Base-by-base conservation (phyloP, 2,888 invertebrate genomes). In the Caenorhabditis becei region DNA sequence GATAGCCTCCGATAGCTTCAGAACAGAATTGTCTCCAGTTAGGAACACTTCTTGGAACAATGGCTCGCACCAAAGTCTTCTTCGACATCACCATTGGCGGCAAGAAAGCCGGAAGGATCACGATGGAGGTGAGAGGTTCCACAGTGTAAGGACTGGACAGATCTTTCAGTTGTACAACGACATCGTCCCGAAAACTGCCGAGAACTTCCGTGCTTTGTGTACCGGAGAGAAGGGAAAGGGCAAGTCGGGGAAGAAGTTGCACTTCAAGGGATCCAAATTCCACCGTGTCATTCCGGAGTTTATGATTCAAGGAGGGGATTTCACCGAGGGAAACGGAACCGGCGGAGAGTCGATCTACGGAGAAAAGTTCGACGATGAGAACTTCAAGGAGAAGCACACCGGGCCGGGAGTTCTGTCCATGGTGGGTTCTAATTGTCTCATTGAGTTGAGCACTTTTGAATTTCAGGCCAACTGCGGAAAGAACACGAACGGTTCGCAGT, bases 271-370 rank as follows among this genome's bases (percentile, higher is more conserved):
- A 89, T 72, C 71, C 75, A 95, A 94, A 89, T 97, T 97, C 94
- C 97, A 97, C 93, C 95, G 97, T 90, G 95, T 97, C 91, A 97
- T 97, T 92, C 97, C 97, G 88, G 96, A 96, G 93, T 97, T 97
- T 93, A 97, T 97, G 97, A 95, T 96, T 93, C 97, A 97, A 93
- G 89, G 89, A 67, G 92, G 97, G 88, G 97, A 97, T 92, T 97
- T 97, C 92, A 97, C 96, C 90, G 95, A 95, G 92, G 95, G 93
- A 89, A 95, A 95, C 92, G 97, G 97, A 70, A 93, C 93, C 81
- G 94, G 94, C 56, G 97, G 97, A 88, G 96, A 96, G 93, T 97
- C 97, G 88, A 98, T 98, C 93, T 98, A 97, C 89, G 97, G 98
- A 67, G 86, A 84, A 94, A 94, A 91, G 93, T 98, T 98, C 92